Conservation (phyloP, 2,888 invertebrate species). For the Pseudococcus viburni region DNA sequence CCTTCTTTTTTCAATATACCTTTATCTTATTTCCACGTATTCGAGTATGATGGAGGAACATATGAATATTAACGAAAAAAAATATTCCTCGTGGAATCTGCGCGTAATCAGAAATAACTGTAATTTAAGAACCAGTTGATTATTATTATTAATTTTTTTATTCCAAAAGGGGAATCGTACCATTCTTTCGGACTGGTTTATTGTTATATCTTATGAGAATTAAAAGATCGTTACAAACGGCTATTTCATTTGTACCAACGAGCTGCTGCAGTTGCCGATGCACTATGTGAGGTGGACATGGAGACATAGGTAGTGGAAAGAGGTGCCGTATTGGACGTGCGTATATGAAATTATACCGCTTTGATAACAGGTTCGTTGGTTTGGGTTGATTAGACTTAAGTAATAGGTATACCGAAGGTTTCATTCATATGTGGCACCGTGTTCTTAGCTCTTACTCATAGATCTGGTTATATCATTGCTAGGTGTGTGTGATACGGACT, state of each 20-base stretch:
- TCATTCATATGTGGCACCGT: slow-evolving; percentile 30
- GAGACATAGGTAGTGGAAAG: neutral
- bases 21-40: slow-evolving; percentile 9
- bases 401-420: slow-evolving; percentile 20
- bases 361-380: slow-evolving; percentile 31
- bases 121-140: slow-evolving; percentile 48
- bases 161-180: neutral
- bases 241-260: neutral
- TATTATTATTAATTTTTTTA: slow-evolving; percentile 33
- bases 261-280: neutral
- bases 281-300: neutral
- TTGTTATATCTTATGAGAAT: slow-evolving; percentile 3
- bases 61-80: slow-evolving; percentile 37
- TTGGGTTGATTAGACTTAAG: slow-evolving; percentile 15
- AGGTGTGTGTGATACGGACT: neutral
- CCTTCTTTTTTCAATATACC: neutral
- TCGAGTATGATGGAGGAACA: neutral
- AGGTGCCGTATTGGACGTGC: slow-evolving; percentile 17
- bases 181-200: neutral
- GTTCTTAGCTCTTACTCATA: neutral
- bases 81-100: neutral
- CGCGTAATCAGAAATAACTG: slow-evolving; percentile 46
- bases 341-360: neutral
- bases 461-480: slow-evolving; percentile 14
- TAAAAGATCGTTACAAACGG: slow-evolving; percentile 51